Evolutionary conservation across 2,113 vertebrate species (phyloP), one percentile per base, ranked within the genome.

Genomic region (Melospiza melodia): DNA sequence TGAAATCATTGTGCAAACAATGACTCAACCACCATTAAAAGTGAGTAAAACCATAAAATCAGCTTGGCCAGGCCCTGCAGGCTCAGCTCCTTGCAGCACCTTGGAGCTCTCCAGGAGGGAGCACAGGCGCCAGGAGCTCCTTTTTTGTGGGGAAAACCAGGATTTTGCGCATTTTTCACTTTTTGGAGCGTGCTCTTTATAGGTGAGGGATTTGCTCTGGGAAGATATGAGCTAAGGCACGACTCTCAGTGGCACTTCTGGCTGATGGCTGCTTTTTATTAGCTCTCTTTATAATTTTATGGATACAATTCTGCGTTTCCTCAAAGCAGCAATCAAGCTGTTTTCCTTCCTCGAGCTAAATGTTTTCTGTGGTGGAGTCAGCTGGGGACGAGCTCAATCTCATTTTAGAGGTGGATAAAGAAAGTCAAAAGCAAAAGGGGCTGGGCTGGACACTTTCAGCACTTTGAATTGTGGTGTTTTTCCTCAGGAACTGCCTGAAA

Each of bases 191-290:
- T 21, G 7, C 9, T 44, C 5, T 82, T 73, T 79, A 11, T 37
- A 44, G 85, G 66, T n/a, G 77, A 46, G 67, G 41, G 73, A 68
- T 15, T 51, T 18, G 61, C 48, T 91, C 78, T 94, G 83, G 74
- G 35, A 33, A 11, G 2, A 23, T 46, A 55, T 17, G 4, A 93
- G 74, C 77, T 18, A 21, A 81, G 18, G n/a, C 58, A 2, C 23
- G 10, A 73, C 51, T 80, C 52, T 84, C 17, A 0, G 31, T 19
- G 52, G 84, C 77, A 84, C 11, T 76, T 92, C 18, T 67, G 91
- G 62, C 87, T 76, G 81, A 43, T 72, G 91, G 63, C 79, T 96
- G 87, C 91, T 69, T 93, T 96, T 94, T 81, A 90, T 95, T 91
- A 62, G 55, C 80, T 67, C 65, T 69, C 52, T 59, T 73, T 63